These are phyloP conservation scores for Menidia menidia DNA, from an alignment of 2,797 vertebrate genomes.

Conservation along the genomic window DNA sequence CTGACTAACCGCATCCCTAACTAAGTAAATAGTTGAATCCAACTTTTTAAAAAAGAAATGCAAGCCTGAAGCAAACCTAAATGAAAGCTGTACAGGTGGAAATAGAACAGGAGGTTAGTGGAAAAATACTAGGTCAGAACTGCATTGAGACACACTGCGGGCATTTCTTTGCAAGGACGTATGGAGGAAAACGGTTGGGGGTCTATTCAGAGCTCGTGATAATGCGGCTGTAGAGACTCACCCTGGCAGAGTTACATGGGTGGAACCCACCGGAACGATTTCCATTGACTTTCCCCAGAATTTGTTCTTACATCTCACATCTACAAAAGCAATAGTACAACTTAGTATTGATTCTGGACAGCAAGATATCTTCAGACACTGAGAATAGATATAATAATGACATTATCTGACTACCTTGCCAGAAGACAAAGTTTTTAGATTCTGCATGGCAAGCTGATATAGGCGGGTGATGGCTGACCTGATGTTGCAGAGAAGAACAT, in stretches of 20 bases:
- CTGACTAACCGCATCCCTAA: neutral
- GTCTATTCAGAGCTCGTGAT: neutral
- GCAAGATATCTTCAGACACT: neutral
- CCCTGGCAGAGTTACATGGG: constrained; percentile 90
- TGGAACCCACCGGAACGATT: constrained; percentile 95
- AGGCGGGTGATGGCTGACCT: constrained; percentile 99
- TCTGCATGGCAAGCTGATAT: constrained; percentile 96
- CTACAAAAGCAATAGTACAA: constrained; percentile 72
- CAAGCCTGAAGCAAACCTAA: neutral
- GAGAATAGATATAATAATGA: neutral
- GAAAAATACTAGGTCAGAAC: constrained; percentile 7
- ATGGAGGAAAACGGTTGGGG: neutral
- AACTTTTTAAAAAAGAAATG: neutral
- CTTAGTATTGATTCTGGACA: constrained; percentile 13
- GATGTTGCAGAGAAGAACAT: constrained; percentile 26
- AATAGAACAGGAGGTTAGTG: neutral
- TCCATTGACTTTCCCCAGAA: constrained; percentile 99
- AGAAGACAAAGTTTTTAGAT: constrained; percentile 94
- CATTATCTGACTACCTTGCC: constrained; percentile 89
- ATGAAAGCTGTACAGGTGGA: neutral
- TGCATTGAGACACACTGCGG: neutral
- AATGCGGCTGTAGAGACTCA: constrained; percentile 75
- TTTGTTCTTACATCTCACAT: constrained; percentile 98
- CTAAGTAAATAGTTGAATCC: neutral
- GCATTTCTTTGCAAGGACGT: neutral